phyloP scores from a whole-genome alignment of 1,140 invertebrate species.

The Mylabris phalerata region DNA sequence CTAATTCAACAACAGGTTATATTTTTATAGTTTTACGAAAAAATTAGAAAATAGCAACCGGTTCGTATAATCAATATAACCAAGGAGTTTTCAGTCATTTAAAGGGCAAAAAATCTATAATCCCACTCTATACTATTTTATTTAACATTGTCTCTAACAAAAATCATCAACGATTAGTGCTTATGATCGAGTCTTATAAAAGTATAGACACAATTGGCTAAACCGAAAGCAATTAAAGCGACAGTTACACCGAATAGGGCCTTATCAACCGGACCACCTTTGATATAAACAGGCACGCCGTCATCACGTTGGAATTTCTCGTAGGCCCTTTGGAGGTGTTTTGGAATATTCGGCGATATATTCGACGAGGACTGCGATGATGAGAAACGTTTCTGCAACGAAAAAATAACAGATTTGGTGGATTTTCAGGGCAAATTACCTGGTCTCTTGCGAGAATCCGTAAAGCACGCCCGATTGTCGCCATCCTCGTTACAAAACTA shows the following conservation, averaged over 20 bases:
- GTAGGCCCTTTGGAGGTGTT: not conserved
- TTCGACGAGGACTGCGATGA: not conserved
- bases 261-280: not conserved
- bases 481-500: no score
- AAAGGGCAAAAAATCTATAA: not conserved
- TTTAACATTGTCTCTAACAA: no score
- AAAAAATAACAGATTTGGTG: no score
- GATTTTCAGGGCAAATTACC: no score
- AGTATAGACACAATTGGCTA: not conserved
- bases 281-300: not conserved
- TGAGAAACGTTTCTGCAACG: not conserved
- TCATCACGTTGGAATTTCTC: constrained; percentile 3
- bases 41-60: constrained; percentile 6
- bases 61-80: constrained; percentile 19
- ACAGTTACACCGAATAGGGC: not conserved
- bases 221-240: not conserved
- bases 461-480: no score
- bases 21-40: not conserved
- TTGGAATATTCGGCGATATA: not conserved
- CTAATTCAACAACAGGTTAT: not conserved
- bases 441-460: no score
- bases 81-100: constrained; percentile 5
- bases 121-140: no score
- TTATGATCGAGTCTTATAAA: not conserved
- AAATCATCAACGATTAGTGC: not conserved